Conservation (phyloP, 2,113 vertebrate species). For the Camelus dromedarius region DNA sequence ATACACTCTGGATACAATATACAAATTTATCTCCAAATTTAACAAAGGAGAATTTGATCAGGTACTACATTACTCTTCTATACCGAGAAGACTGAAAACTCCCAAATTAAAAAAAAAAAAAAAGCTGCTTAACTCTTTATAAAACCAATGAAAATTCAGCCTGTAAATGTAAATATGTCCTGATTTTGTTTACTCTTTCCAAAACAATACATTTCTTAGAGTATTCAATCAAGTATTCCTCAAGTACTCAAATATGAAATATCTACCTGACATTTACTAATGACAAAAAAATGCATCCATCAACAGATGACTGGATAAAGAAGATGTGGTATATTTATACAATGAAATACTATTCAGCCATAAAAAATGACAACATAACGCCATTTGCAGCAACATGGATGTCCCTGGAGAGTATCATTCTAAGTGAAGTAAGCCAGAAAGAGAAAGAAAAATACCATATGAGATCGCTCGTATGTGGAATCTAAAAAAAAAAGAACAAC, state of each 20-base stretch:
- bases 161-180: not conserved
- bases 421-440: too few relatives aligned
- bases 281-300: not conserved
- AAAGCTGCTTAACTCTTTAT: not conserved
- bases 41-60: not conserved
- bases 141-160: not conserved
- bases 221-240: not conserved
- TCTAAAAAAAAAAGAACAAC: too few relatives aligned
- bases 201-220: not conserved
- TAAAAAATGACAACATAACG: too few relatives aligned
- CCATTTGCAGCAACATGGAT: too few relatives aligned
- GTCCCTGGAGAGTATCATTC: too few relatives aligned
- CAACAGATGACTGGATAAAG: too few relatives aligned
- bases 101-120: not conserved
- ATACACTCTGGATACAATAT: not conserved
- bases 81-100: not conserved
- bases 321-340: too few relatives aligned
- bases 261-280: not conserved
- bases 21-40: not conserved
- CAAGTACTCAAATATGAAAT: not conserved
- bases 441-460: too few relatives aligned
- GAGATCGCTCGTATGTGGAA: too few relatives aligned
- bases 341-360: too few relatives aligned
- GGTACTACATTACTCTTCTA: not conserved
- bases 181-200: not conserved